Percentiles rank a stretch among this genome's conserved stretches.
Conservation (phyloP, 2,113 vertebrate genomes). For the Empidonax alnorum region DNA sequence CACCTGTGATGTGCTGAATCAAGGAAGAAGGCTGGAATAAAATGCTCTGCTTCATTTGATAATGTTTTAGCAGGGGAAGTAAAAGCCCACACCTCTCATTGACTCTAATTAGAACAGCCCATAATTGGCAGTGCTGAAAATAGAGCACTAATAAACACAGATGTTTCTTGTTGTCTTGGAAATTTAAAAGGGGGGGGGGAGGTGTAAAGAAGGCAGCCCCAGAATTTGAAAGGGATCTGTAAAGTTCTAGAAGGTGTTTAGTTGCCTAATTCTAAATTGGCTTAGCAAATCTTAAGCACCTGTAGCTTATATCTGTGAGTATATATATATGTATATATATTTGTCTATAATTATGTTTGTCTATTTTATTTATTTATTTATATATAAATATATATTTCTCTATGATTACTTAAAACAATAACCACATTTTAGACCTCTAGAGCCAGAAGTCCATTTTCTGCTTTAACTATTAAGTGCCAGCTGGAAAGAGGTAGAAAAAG, state of each 20-base stretch:
- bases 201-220: not conserved
- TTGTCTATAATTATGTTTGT: not conserved
- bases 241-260: not conserved
- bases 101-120: slow-evolving; percentile 13
- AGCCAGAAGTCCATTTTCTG: not conserved
- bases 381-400: not conserved
- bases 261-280: not conserved
- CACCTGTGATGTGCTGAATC: not conserved
- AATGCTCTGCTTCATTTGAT: not conserved
- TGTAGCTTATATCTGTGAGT: not conserved
- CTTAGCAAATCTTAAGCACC: not conserved
- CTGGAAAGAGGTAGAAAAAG: not conserved
- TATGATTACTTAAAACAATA: not conserved
- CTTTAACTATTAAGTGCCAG: not conserved
- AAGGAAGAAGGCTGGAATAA: not conserved
- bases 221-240: not conserved
- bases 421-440: not conserved
- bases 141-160: not conserved
- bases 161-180: slow-evolving; percentile 2
- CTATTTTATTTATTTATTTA: not conserved
- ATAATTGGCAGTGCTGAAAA: not conserved
- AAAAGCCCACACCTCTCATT: slow-evolving; percentile 13
- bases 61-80: not conserved
- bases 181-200: not conserved
- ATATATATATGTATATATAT: not conserved